A percentile compares a stretch with the other conserved stretches of the same genome.
Evolutionary conservation across 37 sponge, comb jelly and placozoan genomes (phyloP).

Genomic region (Lycopodina hypogea): DNA sequence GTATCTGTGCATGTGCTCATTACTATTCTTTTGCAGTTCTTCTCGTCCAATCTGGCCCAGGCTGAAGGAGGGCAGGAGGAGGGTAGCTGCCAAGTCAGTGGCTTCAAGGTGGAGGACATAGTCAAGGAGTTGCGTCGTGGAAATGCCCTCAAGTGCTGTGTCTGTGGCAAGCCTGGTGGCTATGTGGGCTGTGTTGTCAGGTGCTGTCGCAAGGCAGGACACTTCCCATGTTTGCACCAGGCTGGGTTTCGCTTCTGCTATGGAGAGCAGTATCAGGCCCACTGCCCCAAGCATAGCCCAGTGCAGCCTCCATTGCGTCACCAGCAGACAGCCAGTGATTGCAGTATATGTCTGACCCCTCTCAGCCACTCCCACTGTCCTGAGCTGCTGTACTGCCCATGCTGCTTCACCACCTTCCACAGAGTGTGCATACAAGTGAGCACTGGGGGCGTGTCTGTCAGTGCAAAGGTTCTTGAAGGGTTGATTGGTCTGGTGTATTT

Average conservation of each 20-base stretch:
- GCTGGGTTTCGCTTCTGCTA: conserved; percentile 18
- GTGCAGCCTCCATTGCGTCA: background rate
- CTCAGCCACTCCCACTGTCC: background rate
- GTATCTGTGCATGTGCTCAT: background rate
- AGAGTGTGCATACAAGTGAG: conserved; percentile 35
- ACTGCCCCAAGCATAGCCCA: conserved; percentile 32
- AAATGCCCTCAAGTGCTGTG: background rate
- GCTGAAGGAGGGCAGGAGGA: conserved; percentile 5
- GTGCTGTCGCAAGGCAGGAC: conserved; percentile 24
- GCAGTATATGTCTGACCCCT: conserved; percentile 25
- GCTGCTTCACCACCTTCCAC: conserved; percentile 26
- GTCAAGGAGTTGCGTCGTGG: conserved; percentile 23
- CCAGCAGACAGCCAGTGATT: background rate
- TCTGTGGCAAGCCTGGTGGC: conserved; percentile 27
- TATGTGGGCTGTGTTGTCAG: conserved; percentile 32
- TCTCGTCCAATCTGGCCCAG: conserved; percentile 38
- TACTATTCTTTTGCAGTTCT: conserved; percentile 23
- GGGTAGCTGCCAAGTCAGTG: background rate
- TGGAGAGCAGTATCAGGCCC: conserved; percentile 14
- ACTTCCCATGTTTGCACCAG: conserved; percentile 25
- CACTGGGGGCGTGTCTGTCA: no score
- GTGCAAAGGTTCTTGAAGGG: no score
- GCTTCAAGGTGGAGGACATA: conserved; percentile 29
- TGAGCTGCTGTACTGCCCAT: conserved; percentile 23
- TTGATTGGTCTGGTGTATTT: no score